These are phyloP conservation scores for Spheniscus humboldti DNA, from an alignment of 2,797 vertebrate genomes.

Conservation along the genomic window DNA sequence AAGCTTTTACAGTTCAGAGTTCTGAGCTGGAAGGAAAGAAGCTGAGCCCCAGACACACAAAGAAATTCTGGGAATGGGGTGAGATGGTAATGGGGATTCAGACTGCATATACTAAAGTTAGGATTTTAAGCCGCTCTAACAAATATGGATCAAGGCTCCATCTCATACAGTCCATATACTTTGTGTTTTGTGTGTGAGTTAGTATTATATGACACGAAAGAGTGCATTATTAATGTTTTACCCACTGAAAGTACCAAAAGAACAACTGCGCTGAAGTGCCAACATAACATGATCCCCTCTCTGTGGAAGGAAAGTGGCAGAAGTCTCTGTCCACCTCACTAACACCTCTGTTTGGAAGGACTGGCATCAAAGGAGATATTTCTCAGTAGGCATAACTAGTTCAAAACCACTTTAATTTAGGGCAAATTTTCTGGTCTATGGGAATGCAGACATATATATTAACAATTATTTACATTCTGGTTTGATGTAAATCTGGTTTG, in stretches of 20 bases:
- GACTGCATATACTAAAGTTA: background rate
- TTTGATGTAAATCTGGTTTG: background rate
- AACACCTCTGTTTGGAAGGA: background rate
- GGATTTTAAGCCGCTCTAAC: background rate
- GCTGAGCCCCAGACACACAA: background rate
- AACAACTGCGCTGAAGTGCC: background rate
- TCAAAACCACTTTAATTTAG: background rate
- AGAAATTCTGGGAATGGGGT: background rate
- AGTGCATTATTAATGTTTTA: background rate
- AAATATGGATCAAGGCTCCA: background rate
- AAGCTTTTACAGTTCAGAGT: background rate
- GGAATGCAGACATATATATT: background rate
- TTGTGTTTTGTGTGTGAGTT: background rate
- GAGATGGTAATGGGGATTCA: background rate
- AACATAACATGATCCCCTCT: background rate
- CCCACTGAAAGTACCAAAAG: background rate
- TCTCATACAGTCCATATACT: background rate
- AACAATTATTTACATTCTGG: background rate
- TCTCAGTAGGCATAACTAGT: background rate
- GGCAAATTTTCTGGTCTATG: background rate
- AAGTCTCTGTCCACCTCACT: background rate
- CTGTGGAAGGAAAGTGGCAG: background rate
- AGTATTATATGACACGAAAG: background rate
- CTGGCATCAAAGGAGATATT: background rate
- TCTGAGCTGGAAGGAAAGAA: background rate